phyloP scores from a whole-genome alignment of 2,113 vertebrate species.

The Heptranchias perlo region DNA sequence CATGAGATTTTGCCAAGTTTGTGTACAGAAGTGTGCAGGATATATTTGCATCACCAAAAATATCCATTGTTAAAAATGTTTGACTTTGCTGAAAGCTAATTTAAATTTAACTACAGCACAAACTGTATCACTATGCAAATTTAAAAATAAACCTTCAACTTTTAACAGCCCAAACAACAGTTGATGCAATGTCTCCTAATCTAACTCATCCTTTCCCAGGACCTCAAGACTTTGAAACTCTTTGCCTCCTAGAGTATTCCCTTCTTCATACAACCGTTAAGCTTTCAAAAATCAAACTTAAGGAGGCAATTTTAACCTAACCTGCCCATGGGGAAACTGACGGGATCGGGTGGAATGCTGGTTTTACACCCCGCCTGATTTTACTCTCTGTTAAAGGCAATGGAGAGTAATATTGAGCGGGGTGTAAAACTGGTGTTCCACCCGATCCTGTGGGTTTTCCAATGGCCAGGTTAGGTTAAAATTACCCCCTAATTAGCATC shows the following conservation, averaged over 20 bases:
- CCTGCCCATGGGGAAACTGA: not conserved
- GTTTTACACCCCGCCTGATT: not conserved
- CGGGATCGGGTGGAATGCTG: not conserved
- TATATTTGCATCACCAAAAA: not conserved
- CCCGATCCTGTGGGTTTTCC: not conserved
- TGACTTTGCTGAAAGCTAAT: not conserved
- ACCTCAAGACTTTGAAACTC: not conserved
- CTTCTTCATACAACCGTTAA: not conserved
- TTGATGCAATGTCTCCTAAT: not conserved
- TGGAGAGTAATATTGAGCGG: not conserved
- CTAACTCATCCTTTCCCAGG: constrained; percentile 4
- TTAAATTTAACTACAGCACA: not conserved
- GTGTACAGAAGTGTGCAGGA: not conserved
- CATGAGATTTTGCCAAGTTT: not conserved
- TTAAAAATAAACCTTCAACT: not conserved
- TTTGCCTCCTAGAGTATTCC: not conserved
- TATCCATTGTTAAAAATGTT: not conserved
- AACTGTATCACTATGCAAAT: not conserved
- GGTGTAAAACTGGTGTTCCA: not conserved
- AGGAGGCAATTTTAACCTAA: not conserved
- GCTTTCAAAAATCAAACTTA: not conserved
- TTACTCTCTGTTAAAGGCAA: not conserved
- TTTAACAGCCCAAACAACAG: not conserved
- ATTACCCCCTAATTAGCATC: too few species aligned
- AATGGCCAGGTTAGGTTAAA: not conserved